Evolutionary conservation across 1,140 invertebrate genomes (phyloP), one percentile per base, ranked within the genome.

Genomic region (Saccostrea glomerata): DNA sequence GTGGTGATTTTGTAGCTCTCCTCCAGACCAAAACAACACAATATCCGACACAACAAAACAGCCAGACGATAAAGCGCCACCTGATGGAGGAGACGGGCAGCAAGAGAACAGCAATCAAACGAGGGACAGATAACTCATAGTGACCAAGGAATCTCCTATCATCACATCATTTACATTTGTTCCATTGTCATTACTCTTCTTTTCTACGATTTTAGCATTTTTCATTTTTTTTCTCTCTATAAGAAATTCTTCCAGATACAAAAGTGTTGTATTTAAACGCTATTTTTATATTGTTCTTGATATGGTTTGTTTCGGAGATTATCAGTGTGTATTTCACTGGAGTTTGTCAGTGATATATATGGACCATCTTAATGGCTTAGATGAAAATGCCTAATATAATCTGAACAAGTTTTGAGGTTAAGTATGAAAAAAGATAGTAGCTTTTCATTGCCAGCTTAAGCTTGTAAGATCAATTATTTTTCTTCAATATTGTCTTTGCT

Each of bases 1-100:
- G 30, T 87, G 47, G 25, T 87, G 36, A 23, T 25, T 63, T 87
- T 89, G n/a, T 54, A 55, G 83, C 66, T 89, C 30, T 82, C 86
- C 86, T 85, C 60, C 86, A 82, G 89, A 87, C 86, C 86, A 87
- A 87, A 89, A n/a, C 89, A 87, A 30, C 89, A 84, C 84, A 85
- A 17, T 82, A 20, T 54, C 82, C 54, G 86, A 89, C 86, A 86
- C 23, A 60, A 63, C 73, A 86, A 85, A 86, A 77, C 86, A 25
- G 73, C 30, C 83, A 73, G 89, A 87, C 73, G 89, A 82, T 85
- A 54, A 85, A 30, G n/a, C 66, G 82, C 17, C 86, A 23, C 40
- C 86, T 87, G 47, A 20, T 87, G 86, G 84, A 13, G 84, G 63
- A 3, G 13, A 55, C 40, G 40, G 17, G 30, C 17, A 60, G 23